phyloP scores from a whole-genome alignment of 1,140 invertebrate species.

The Onthophagus taurus region DNA sequence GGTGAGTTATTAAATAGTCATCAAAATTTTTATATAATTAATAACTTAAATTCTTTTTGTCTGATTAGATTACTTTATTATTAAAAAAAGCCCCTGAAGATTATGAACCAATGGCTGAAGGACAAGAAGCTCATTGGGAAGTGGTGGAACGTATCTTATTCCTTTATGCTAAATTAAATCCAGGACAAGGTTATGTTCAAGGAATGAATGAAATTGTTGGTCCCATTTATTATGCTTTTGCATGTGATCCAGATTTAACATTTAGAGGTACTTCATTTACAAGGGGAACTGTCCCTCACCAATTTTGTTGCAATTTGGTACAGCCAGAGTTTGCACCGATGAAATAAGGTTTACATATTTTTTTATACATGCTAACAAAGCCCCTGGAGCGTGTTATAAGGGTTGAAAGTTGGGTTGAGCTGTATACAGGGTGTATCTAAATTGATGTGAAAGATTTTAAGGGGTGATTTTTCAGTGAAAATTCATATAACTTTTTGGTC shows the following conservation, averaged over 20 bases:
- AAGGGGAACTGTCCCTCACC: too few relatives aligned
- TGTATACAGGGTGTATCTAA: too few relatives aligned
- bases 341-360: too few relatives aligned
- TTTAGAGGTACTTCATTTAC: too few relatives aligned
- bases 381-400: too few relatives aligned
- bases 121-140: conserved; percentile 90
- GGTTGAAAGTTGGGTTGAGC: too few relatives aligned
- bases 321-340: too few relatives aligned
- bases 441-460: too few relatives aligned
- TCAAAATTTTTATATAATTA: conserved; percentile 5
- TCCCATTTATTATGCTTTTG: conserved; percentile 96
- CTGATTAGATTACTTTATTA: conserved; percentile 52
- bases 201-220: conserved; percentile 99
- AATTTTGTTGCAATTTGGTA: too few relatives aligned
- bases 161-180: conserved; percentile 95
- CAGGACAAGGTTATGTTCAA: conserved; percentile 95
- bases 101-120: conserved; percentile 71
- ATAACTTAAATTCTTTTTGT: conserved; percentile 14
- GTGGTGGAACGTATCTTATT: conserved; percentile 95
- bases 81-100: conserved; percentile 62
- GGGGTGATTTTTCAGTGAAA: too few relatives aligned
- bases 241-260: conserved; percentile 73
- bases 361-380: too few relatives aligned
- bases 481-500: too few relatives aligned
- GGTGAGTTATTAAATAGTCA: conserved; percentile 24